phyloP scores from a whole-genome alignment of 2,888 invertebrate genomes.

The Ectropis crepuscularia region DNA sequence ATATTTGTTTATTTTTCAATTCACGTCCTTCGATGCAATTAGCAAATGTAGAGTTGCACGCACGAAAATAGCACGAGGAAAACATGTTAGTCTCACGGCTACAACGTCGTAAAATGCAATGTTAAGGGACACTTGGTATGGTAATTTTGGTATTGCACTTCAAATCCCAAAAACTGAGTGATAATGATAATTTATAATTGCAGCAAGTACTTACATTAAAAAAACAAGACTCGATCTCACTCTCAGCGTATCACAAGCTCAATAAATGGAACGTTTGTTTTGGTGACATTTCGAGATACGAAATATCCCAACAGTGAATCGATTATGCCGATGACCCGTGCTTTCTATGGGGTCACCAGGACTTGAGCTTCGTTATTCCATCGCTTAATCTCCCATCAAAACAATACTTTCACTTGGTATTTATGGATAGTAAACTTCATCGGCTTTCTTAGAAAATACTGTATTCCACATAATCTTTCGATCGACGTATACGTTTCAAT shows the following conservation, averaged over 20 bases:
- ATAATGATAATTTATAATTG: neutral
- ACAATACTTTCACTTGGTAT: constrained; percentile 44
- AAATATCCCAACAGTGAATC: constrained; percentile 60
- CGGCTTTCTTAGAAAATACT: constrained; percentile 28
- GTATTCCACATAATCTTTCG: constrained; percentile 1
- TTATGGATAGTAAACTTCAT: constrained; percentile 34
- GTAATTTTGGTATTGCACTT: neutral
- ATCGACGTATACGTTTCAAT: neutral
- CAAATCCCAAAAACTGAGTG: neutral
- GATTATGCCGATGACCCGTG: constrained; percentile 55
- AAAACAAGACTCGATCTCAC: constrained; percentile 23
- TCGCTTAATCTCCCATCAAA: constrained; percentile 42
- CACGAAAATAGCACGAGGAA: constrained; percentile 9
- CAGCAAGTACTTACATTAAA: neutral
- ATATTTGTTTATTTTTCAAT: constrained; percentile 29
- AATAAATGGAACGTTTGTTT: constrained; percentile 57
- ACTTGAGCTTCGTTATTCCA: constrained; percentile 42
- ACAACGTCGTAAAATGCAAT: constrained; percentile 6
- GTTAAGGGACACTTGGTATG: neutral
- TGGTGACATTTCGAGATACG: constrained; percentile 55
- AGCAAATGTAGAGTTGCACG: constrained; percentile 17
- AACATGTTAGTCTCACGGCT: neutral
- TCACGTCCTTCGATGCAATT: constrained; percentile 20
- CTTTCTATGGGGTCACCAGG: constrained; percentile 47
- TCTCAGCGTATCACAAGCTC: constrained; percentile 45